Evolutionary conservation across 2,113 vertebrate genomes (phyloP).

Genomic region (Atlantisia rogersi): DNA sequence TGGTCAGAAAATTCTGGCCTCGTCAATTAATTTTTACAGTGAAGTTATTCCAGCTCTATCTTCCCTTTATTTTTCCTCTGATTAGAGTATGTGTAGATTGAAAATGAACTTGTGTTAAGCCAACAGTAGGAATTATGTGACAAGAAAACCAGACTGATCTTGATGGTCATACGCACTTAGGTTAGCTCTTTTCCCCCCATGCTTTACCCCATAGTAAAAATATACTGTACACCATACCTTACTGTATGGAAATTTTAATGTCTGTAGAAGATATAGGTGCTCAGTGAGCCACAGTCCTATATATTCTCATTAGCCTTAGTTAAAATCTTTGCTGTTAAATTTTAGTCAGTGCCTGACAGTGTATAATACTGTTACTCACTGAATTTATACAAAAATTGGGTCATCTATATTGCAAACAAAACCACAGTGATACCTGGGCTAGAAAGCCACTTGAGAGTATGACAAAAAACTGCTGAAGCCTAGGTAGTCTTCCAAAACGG

Average conservation of each 20-base stretch:
- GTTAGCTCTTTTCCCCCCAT: background rate
- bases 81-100: conserved; percentile 28
- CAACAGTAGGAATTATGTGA: conserved; percentile 31
- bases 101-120: conserved; percentile 57
- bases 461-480: conserved; percentile 23
- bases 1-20: conserved; percentile 40
- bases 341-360: conserved; percentile 16
- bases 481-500: conserved; percentile 22
- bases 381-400: background rate
- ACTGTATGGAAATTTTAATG: background rate
- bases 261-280: background rate
- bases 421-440: conserved; percentile 54
- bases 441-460: conserved; percentile 18
- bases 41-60: conserved; percentile 46
- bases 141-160: conserved; percentile 27
- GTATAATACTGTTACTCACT: background rate
- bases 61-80: conserved; percentile 10
- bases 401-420: conserved; percentile 47
- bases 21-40: conserved; percentile 29
- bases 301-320: background rate
- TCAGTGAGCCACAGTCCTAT: conserved; percentile 20
- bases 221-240: conserved; percentile 42
- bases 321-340: conserved; percentile 21
- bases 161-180: background rate
- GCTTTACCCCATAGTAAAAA: conserved; percentile 38